Conservation (phyloP, 2,113 vertebrate genomes). For the Variabilichromis moorii region DNA sequence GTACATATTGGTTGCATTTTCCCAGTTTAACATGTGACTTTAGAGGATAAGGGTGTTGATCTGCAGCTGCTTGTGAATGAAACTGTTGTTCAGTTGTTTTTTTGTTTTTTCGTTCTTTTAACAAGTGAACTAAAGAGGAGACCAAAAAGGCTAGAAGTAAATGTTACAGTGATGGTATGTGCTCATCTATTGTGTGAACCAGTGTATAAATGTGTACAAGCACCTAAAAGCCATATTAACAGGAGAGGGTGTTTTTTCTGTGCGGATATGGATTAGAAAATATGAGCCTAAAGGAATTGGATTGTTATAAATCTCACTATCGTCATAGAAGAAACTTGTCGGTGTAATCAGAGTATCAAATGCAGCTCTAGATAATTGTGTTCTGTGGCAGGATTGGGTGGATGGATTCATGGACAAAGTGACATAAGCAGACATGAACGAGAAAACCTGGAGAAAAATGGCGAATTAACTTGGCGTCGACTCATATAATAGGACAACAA, state of each 20-base stretch:
- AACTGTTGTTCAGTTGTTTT: not conserved
- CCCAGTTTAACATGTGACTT: not conserved
- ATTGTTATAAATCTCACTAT: not conserved
- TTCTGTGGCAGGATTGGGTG: not conserved
- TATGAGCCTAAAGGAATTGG: not conserved
- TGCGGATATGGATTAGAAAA: not conserved
- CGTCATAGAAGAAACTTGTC: not conserved
- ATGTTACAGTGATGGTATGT: not conserved
- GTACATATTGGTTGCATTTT: not conserved
- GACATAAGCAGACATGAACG: not conserved
- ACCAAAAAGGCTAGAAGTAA: not conserved
- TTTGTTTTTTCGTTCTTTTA: not conserved
- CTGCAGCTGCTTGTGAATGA: not conserved
- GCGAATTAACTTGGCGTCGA: not conserved
- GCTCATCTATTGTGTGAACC: not conserved
- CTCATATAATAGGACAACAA: not conserved
- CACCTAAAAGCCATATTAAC: slow-evolving; percentile 25
- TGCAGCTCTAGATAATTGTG: not conserved
- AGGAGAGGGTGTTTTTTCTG: not conserved
- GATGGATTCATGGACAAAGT: not conserved
- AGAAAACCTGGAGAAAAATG: not conserved
- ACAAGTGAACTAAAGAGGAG: not conserved
- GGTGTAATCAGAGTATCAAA: not conserved
- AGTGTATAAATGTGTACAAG: not conserved
- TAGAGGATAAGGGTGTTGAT: not conserved